Percentiles rank a stretch among this genome's conserved stretches.
Evolutionary conservation across 2,888 invertebrate species (phyloP).

Genomic region (Alloplasta piceator): DNA sequence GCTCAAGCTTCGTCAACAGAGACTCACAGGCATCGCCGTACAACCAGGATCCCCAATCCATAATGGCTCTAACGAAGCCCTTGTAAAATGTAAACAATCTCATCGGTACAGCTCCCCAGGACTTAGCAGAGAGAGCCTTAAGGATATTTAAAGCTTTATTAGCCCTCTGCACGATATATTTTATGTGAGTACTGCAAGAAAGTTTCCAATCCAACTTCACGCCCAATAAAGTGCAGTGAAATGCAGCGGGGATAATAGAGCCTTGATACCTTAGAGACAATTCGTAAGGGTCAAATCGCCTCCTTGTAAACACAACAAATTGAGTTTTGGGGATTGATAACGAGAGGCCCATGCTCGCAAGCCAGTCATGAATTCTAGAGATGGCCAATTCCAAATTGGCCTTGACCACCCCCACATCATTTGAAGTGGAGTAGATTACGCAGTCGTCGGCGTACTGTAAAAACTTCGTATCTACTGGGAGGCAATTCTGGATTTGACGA

Average conservation of each 20-base stretch:
- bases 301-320: conserved; percentile 14
- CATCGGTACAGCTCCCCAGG: conserved; percentile 6
- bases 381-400: not conserved
- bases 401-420: not conserved
- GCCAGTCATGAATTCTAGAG: not conserved
- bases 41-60: conserved; percentile 39
- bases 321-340: conserved; percentile 6
- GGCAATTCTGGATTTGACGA: not conserved
- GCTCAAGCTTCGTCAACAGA: conserved; percentile 1
- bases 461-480: conserved; percentile 3
- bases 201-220: conserved; percentile 10
- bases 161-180: not conserved
- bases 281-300: not conserved
- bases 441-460: not conserved
- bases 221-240: conserved; percentile 31
- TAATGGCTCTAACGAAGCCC: conserved; percentile 23
- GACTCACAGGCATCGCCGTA: conserved; percentile 8
- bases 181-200: not conserved
- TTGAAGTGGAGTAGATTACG: not conserved
- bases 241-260: not conserved
- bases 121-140: conserved; percentile 3
- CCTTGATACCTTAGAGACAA: not conserved
- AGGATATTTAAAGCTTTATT: conserved; percentile 3
- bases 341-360: not conserved
- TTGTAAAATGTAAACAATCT: conserved; percentile 7